Conservation (phyloP, 2,113 vertebrate species). For the Ciconia stormi region DNA sequence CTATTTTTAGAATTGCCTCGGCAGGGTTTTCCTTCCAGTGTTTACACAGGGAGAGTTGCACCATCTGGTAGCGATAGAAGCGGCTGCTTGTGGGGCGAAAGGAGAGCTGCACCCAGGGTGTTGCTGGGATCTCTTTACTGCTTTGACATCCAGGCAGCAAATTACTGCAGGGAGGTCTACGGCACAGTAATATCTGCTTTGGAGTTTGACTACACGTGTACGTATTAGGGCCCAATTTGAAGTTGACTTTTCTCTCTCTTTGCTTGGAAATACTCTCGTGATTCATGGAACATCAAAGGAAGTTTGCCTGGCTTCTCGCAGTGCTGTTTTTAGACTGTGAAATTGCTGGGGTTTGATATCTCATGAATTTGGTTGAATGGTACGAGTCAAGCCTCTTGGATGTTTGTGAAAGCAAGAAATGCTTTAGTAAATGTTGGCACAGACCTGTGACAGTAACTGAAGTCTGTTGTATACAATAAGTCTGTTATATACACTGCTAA, state of each 20-base stretch:
- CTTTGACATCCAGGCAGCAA: conserved; percentile 22
- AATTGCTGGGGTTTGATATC: conserved; percentile 35
- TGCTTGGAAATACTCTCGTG: conserved; percentile 26
- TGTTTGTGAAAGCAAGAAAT: conserved; percentile 26
- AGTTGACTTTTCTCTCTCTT: conserved; percentile 20
- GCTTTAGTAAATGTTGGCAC: conserved; percentile 1
- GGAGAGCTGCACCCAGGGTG: conserved; percentile 35
- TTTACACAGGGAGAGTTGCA: conserved; percentile 69
- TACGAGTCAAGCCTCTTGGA: background rate
- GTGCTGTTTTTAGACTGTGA: conserved; percentile 50
- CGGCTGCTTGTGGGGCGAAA: conserved; percentile 17
- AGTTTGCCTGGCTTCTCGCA: conserved; percentile 13
- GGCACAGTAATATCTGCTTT: background rate
- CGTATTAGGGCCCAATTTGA: background rate
- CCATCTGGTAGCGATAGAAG: conserved; percentile 79
- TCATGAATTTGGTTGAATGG: conserved; percentile 1
- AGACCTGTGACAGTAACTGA: background rate
- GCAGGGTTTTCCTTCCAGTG: conserved; percentile 70
- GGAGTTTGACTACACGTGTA: background rate
- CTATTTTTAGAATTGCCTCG: conserved; percentile 75
- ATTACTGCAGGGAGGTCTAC: background rate
- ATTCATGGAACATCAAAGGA: conserved; percentile 42
- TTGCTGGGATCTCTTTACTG: background rate
- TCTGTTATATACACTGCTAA: background rate
- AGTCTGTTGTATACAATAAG: conserved; percentile 1